Percentiles rank a stretch among this genome's conserved stretches.
These are phyloP conservation scores for Tapirus indicus DNA, from an alignment of 2,797 vertebrate species.

Conservation along the genomic window DNA sequence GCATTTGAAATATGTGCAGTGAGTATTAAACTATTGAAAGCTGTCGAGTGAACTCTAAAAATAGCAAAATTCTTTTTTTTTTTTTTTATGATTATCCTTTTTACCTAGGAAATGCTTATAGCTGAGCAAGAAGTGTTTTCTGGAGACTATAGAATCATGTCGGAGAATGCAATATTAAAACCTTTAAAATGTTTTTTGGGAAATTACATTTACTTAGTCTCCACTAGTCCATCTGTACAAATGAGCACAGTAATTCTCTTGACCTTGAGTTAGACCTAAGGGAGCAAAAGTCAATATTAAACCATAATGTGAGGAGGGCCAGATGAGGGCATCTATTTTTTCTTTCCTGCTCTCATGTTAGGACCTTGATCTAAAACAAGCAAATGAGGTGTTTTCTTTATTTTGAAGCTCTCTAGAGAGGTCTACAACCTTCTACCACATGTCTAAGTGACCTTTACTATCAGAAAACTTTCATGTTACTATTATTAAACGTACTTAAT, in stretches of 20 bases:
- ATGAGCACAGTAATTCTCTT: constrained; percentile 68
- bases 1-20: background rate
- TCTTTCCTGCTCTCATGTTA: background rate
- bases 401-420: constrained; percentile 44
- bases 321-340: background rate
- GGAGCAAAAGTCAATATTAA: constrained; percentile 75
- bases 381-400: background rate
- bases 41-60: constrained; percentile 3
- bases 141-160: background rate
- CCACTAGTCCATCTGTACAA: background rate
- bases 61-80: background rate
- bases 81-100: background rate
- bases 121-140: constrained; percentile 5
- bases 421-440: background rate
- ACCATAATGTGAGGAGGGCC: background rate
- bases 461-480: constrained; percentile 17
- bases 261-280: constrained; percentile 81
- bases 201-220: background rate
- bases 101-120: constrained; percentile 30
- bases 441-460: constrained; percentile 3
- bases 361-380: constrained; percentile 44
- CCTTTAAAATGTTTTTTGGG: background rate
- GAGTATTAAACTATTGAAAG: constrained; percentile 50
- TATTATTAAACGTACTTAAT: constrained; percentile 44
- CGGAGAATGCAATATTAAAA: constrained; percentile 27